Evolutionary conservation across 1,140 invertebrate species (phyloP).

Genomic region (Orussus abietinus): DNA sequence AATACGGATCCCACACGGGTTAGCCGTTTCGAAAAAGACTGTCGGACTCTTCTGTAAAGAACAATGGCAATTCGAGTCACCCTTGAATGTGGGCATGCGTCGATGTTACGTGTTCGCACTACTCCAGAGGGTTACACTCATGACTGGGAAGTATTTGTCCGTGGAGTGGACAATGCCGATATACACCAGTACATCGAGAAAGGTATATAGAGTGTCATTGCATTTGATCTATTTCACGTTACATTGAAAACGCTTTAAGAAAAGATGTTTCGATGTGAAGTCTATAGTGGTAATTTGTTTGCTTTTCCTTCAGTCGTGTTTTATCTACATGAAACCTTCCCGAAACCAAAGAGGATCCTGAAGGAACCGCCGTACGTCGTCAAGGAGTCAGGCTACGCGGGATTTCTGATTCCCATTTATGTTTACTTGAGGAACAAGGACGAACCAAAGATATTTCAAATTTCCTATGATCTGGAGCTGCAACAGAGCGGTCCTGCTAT

Average conservation of each 20-base stretch:
- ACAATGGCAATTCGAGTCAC: constrained; percentile 77
- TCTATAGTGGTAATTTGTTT: too few species aligned
- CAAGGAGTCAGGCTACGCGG: constrained; percentile 91
- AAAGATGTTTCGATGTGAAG: too few species aligned
- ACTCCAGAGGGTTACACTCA: constrained; percentile 90
- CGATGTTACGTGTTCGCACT: constrained; percentile 70
- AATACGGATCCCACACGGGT: too few species aligned
- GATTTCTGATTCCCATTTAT: constrained; percentile 86
- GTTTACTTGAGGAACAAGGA: constrained; percentile 89
- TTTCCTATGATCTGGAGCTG: constrained; percentile 83
- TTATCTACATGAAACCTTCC: constrained; percentile 86
- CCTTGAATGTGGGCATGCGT: constrained; percentile 89
- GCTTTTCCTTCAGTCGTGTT: constrained; percentile 70
- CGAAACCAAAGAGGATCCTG: constrained; percentile 80
- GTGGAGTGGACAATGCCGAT: constrained; percentile 77
- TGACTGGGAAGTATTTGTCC: constrained; percentile 96
- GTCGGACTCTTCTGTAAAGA: constrained; percentile 14
- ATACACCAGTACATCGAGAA: constrained; percentile 92
- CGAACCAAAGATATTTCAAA: constrained; percentile 82
- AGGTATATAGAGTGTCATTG: too few species aligned
- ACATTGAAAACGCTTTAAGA: too few species aligned
- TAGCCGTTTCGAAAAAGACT: too few species aligned
- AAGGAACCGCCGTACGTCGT: constrained; percentile 90
- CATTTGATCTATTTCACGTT: too few species aligned
- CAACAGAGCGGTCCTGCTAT: constrained; percentile 69